phyloP scores from a whole-genome alignment of 2,113 vertebrate species.

The Nesogale talazaci region DNA sequence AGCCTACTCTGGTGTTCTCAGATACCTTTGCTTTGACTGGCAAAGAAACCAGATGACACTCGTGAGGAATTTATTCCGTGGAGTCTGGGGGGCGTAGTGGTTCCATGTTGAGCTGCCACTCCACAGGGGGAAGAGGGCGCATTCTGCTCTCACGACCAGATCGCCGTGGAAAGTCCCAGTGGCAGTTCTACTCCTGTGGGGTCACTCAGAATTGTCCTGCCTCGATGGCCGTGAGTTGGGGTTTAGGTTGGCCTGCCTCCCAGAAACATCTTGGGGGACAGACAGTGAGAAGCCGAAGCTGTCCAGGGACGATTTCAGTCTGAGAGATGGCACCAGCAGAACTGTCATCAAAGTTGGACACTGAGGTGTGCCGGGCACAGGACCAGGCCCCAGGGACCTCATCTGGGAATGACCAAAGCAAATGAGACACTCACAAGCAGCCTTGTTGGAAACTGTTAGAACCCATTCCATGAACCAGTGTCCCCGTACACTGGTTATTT shows the following conservation, averaged over 20 bases:
- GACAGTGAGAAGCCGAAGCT: not conserved
- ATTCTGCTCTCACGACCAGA: too few relatives aligned
- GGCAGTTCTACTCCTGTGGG: too few relatives aligned
- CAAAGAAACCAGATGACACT: not conserved
- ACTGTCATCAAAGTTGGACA: too few relatives aligned
- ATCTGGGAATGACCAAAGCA: not conserved
- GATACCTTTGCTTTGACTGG: not conserved
- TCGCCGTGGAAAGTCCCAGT: too few relatives aligned
- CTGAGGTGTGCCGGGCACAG: not conserved
- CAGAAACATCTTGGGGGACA: not conserved
- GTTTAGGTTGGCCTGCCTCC: not conserved
- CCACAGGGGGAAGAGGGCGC: too few relatives aligned
- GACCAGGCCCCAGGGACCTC: accelerated
- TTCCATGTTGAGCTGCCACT: too few relatives aligned
- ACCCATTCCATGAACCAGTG: not conserved
- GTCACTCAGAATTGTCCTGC: too few relatives aligned
- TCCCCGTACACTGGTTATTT: not conserved
- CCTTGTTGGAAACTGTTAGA: not conserved
- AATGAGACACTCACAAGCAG: not conserved
- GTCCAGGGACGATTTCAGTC: not conserved
- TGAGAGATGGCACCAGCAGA: not conserved
- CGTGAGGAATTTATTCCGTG: not conserved
- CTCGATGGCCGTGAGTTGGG: too few relatives aligned
- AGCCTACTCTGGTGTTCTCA: not conserved
- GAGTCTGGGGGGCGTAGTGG: too few relatives aligned